phyloP scores from a whole-genome alignment of 2,888 invertebrate species.

The Cryptus armator region DNA sequence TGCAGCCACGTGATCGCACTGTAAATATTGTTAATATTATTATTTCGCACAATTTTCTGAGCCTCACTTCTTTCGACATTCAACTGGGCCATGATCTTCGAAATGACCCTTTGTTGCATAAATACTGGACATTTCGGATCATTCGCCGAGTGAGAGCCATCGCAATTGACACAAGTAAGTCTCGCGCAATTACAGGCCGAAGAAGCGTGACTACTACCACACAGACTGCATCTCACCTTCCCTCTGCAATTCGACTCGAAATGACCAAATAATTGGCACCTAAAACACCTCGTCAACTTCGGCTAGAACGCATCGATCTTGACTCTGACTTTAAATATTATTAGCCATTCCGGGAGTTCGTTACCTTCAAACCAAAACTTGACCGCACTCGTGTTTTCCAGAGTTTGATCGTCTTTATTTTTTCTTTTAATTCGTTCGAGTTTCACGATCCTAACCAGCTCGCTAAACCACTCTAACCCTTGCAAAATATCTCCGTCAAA shows the following conservation, averaged over 20 bases:
- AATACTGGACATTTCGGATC: not conserved
- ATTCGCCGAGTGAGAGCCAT: not conserved
- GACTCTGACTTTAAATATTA: not conserved
- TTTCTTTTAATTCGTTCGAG: conserved; percentile 2
- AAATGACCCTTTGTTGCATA: not conserved
- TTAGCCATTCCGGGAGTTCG: not conserved
- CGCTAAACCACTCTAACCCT: conserved; percentile 12
- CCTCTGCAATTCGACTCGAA: not conserved
- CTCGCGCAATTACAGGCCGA: not conserved
- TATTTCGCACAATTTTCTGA: not conserved
- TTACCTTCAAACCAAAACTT: conserved; percentile 10
- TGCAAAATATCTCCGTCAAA: conserved; percentile 18
- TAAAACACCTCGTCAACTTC: not conserved
- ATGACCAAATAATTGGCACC: not conserved
- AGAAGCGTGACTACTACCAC: not conserved
- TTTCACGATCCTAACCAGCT: not conserved
- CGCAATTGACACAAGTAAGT: not conserved
- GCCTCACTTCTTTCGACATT: not conserved
- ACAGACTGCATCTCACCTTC: not conserved
- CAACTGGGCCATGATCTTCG: conserved; percentile 4
- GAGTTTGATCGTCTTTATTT: not conserved
- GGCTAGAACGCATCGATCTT: not conserved
- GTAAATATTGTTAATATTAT: not conserved
- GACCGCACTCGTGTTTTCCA: not conserved
- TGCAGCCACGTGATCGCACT: not conserved